A percentile compares a stretch with the other conserved stretches of the same genome.
phyloP scores from a whole-genome alignment of 1,140 invertebrate species.

The Drosophila baimaii region DNA sequence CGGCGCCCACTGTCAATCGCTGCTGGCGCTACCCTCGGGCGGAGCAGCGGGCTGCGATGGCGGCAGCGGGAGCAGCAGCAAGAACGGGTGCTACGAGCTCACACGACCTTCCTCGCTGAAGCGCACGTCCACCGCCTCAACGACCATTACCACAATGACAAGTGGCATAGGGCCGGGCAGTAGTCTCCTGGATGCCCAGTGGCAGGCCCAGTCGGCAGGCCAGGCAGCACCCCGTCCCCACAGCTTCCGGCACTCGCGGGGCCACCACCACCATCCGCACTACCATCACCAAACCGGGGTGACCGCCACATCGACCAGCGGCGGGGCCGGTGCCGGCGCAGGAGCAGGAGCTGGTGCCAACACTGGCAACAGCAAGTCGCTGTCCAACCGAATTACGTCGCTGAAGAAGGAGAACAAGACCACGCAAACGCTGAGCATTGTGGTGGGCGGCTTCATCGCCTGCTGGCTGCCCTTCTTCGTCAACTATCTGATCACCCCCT shows the following conservation, averaged over 20 bases:
- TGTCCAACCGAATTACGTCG: slow-evolving; percentile 86
- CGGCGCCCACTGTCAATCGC: slow-evolving; percentile 67
- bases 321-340: slow-evolving; percentile 3
- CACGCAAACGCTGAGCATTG: slow-evolving; percentile 95
- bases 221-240: slow-evolving; percentile 40
- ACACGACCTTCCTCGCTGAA: slow-evolving; percentile 75
- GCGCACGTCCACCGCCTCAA: slow-evolving; percentile 75
- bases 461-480: slow-evolving; percentile 96
- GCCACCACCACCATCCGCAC: slow-evolving; percentile 52
- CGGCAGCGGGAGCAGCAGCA: slow-evolving; percentile 18
- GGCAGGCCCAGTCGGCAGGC: slow-evolving; percentile 53
- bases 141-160: slow-evolving; percentile 78
- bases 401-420: slow-evolving; percentile 93
- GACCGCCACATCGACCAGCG: slow-evolving; percentile 17
- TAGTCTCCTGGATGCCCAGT: slow-evolving; percentile 69
- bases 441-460: slow-evolving; percentile 95
- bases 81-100: slow-evolving; percentile 74
- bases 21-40: slow-evolving; percentile 61
- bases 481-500: slow-evolving; percentile 92
- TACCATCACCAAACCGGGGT: slow-evolving; percentile 51
- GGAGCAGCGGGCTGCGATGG: slow-evolving; percentile 15
- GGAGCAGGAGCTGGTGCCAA: slow-evolving; percentile 1
- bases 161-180: slow-evolving; percentile 72
- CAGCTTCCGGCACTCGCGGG: slow-evolving; percentile 65
- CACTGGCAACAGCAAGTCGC: slow-evolving; percentile 63